Percentiles rank a stretch among this genome's conserved stretches.
Evolutionary conservation across 2,113 vertebrate genomes (phyloP).

Genomic region (Saimiri boliviensis): DNA sequence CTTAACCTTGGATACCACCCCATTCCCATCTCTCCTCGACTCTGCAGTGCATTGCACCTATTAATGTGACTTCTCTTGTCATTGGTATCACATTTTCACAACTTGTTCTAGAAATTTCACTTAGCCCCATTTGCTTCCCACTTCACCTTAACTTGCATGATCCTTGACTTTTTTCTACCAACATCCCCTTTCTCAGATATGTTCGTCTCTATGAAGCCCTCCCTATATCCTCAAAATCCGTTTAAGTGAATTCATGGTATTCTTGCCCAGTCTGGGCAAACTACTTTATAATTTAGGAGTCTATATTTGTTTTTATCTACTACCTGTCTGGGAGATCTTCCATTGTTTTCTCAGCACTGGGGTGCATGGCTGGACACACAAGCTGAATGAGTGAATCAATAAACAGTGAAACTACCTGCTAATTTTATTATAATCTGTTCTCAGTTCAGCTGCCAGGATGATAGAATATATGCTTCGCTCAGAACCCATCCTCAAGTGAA

Average conservation of each 20-base stretch:
- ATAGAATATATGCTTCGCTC: background rate
- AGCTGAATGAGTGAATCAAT: background rate
- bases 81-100: background rate
- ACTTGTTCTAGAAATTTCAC: background rate
- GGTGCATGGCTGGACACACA: background rate
- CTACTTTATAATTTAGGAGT: background rate
- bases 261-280: background rate
- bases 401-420: background rate
- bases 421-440: background rate
- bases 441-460: background rate
- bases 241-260: background rate
- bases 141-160: background rate
- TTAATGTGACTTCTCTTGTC: background rate
- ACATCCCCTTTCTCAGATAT: background rate
- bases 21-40: background rate
- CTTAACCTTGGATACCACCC: background rate
- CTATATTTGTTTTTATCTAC: background rate
- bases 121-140: background rate
- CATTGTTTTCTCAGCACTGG: background rate
- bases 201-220: background rate
- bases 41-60: background rate
- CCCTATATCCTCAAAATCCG: background rate
- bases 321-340: background rate
- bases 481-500: background rate
- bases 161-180: background rate